A percentile compares a stretch with the other conserved stretches of the same genome.
phyloP scores from a whole-genome alignment of 2,888 invertebrate genomes.

The Cantharis nigra region DNA sequence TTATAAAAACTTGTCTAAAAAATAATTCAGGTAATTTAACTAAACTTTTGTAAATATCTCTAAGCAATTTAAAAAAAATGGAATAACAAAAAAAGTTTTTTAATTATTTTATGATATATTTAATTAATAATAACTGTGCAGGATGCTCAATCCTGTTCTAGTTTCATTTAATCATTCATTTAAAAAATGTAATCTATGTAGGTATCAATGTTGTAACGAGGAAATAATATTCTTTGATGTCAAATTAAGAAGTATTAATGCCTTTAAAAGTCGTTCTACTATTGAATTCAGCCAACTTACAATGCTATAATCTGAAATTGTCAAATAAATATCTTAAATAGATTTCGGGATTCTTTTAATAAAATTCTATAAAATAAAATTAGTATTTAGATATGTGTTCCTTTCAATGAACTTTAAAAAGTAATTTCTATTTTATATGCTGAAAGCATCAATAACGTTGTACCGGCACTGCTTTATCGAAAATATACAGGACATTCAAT shows the following conservation, averaged over 20 bases:
- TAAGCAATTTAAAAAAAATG: background rate
- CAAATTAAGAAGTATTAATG: background rate
- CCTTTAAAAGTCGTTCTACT: background rate
- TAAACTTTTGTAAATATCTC: background rate
- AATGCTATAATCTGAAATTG: background rate
- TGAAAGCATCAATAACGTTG: background rate
- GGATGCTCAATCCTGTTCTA: no score
- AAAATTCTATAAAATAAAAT: background rate
- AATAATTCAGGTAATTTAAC: background rate
- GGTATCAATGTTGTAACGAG: background rate
- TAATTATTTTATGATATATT: background rate
- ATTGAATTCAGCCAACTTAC: background rate
- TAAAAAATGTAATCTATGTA: background rate
- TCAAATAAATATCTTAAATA: background rate
- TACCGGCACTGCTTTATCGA: background rate
- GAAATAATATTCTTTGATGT: background rate
- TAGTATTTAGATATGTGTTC: background rate
- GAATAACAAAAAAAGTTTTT: background rate
- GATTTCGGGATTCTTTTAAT: background rate
- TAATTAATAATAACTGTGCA: background rate
- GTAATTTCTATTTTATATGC: background rate
- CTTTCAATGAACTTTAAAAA: background rate
- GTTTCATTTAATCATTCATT: background rate
- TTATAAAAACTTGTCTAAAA: background rate
- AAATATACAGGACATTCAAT: background rate